Conservation (phyloP, 2,888 invertebrate species). For the Watsonalla binaria region DNA sequence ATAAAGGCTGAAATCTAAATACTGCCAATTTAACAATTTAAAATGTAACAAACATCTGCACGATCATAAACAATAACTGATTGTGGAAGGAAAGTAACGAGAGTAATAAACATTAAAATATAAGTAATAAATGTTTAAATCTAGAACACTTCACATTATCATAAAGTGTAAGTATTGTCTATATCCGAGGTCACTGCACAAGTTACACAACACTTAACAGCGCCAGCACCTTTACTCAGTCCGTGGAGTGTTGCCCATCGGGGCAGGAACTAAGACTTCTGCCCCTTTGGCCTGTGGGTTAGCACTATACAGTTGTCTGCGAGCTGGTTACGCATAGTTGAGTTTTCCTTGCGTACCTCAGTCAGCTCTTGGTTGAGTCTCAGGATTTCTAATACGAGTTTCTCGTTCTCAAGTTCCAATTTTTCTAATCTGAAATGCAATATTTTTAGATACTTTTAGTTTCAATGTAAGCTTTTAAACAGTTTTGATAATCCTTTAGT, state of each 20-base stretch:
- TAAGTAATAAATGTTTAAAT: constrained; percentile 13
- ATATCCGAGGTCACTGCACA: constrained; percentile 21
- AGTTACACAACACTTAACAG: constrained; percentile 9
- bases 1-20: constrained; percentile 11
- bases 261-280: constrained; percentile 54
- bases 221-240: constrained; percentile 40
- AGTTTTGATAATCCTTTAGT: too few relatives aligned
- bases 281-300: constrained; percentile 48
- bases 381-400: constrained; percentile 83
- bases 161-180: neutral
- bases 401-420: constrained; percentile 82
- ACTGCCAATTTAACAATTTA: constrained; percentile 5
- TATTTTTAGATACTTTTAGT: neutral
- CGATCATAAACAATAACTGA: constrained; percentile 14
- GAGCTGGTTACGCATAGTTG: constrained; percentile 81
- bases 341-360: constrained; percentile 87
- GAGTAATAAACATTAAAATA: constrained; percentile 23
- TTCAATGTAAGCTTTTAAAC: too few relatives aligned
- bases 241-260: constrained; percentile 11
- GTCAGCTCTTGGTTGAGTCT: constrained; percentile 84
- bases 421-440: constrained; percentile 59
- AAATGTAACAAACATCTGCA: constrained; percentile 12
- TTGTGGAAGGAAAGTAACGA: constrained; percentile 17
- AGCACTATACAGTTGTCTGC: constrained; percentile 81
- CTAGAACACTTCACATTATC: neutral